Evolutionary conservation across 2,797 vertebrate genomes (phyloP), one percentile per base, ranked within the genome.

Genomic region (Poeciliopsis paucimaculata): DNA sequence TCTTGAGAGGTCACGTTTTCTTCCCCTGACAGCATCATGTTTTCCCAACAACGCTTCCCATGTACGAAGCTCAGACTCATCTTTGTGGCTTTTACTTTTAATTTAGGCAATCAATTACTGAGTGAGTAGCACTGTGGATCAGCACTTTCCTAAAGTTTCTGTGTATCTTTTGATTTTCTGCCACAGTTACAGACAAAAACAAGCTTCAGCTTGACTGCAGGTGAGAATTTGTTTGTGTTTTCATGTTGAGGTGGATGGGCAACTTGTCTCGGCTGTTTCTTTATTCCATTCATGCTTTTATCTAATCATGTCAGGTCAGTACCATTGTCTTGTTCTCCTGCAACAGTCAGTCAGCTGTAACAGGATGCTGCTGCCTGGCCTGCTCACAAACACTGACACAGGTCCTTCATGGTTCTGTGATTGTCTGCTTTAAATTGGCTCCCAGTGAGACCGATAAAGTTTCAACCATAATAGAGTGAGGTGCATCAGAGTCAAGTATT

Each of bases 231-330:
- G 66, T 83, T 47, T 76, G 66, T 81, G 73, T 84, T 80, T 79
- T 86, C 31, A 82, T 55, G 12, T 55, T 34, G 75, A 26, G 16
- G 80, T 51, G 68, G 68, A 73, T 57, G 36, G 72, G 74, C 62
- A 77, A 85, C 76, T 83, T 82, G 84, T 78, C 49, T 28, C 66
- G 53, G 28, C 36, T 60, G 83, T 70, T 66, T 62, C 15, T 31
- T 75, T 41, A 31, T 62, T 70, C 12, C 2, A 12, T 72, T 79
- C 76, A 68, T 66, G 83, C 82, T 88, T 91, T 93, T 90, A 94
- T 94, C 90, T 91, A 86, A 82, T 86, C 60, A 51, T 85, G 88
- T 90, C 93, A 92, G 93, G 88, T 90, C 85, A 88, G 76, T 76
- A 82, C 64, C 87, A 47, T 62, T 86, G 88, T 88, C 86, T 86